phyloP scores from a whole-genome alignment of 2,888 invertebrate species.

The Luperina nickerlii region DNA sequence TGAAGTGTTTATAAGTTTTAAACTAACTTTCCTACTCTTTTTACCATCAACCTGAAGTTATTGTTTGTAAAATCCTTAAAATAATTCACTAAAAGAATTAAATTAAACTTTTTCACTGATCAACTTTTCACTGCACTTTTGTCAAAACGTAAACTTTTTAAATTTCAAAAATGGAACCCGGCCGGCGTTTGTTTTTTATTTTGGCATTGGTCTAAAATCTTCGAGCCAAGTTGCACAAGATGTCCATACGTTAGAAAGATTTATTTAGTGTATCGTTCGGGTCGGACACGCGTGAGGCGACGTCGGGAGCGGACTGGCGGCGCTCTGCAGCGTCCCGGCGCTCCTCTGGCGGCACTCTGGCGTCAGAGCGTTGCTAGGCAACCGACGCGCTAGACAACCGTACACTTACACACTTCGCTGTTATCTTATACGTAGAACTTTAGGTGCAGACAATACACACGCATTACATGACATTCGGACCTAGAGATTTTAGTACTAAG shows the following conservation, averaged over 20 bases:
- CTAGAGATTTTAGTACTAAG: not conserved
- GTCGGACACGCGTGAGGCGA: conserved; percentile 72
- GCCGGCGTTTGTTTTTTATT: conserved; percentile 14
- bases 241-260: conserved; percentile 38
- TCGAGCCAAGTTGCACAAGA: conserved; percentile 58
- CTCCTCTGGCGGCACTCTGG: conserved; percentile 77
- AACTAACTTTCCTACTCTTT: not conserved
- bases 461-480: conserved; percentile 19
- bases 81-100: conserved; percentile 1
- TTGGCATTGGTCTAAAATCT: conserved; percentile 48
- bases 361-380: conserved; percentile 87
- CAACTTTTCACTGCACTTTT: conserved; percentile 50
- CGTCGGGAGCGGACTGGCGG: conserved; percentile 82
- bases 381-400: conserved; percentile 69
- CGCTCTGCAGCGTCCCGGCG: conserved; percentile 84
- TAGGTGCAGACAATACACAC: conserved; percentile 20
- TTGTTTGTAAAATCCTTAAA: not conserved
- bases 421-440: conserved; percentile 29
- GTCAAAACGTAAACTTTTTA: conserved; percentile 1
- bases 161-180: conserved; percentile 20
- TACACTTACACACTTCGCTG: conserved; percentile 39
- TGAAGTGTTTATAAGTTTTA: conserved; percentile 4
- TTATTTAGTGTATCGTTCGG: conserved; percentile 60
- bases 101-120: conserved; percentile 41
- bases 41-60: not conserved